Percentiles rank a stretch among this genome's conserved stretches.
Evolutionary conservation across 1,140 invertebrate genomes (phyloP).

Genomic region (Anoplolepis gracilipes): DNA sequence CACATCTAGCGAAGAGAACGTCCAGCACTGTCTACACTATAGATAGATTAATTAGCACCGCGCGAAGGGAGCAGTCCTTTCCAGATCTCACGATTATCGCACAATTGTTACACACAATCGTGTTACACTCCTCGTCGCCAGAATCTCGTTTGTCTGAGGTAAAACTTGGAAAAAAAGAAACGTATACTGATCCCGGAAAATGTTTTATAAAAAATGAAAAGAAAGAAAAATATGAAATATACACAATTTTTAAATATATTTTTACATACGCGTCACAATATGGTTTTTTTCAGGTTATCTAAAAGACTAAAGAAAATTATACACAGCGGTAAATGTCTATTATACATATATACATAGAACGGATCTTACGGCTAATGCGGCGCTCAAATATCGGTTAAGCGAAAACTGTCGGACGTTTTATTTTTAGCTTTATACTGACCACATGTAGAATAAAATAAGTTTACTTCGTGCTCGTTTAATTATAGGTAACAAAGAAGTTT

Average conservation of each 20-base stretch:
- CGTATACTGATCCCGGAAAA: slow-evolving; percentile 8
- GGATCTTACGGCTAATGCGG: slow-evolving; percentile 34
- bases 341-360: slow-evolving; percentile 60
- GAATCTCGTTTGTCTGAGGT: background rate
- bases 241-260: slow-evolving; percentile 69
- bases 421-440: slow-evolving; percentile 46
- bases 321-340: slow-evolving; percentile 44
- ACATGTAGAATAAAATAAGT: slow-evolving; percentile 47
- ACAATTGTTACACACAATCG: background rate
- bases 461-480: slow-evolving; percentile 50
- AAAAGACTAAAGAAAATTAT: slow-evolving; percentile 50
- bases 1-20: background rate
- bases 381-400: slow-evolving; percentile 47
- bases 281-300: slow-evolving; percentile 52
- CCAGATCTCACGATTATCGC: slow-evolving; percentile 15
- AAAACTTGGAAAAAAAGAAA: background rate
- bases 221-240: slow-evolving; percentile 54
- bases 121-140: background rate
- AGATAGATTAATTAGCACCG: slow-evolving; percentile 48
- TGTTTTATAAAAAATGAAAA: slow-evolving; percentile 66
- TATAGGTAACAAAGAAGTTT: slow-evolving; percentile 24
- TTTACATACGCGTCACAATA: slow-evolving; percentile 64
- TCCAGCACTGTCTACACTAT: background rate
- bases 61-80: background rate
- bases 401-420: slow-evolving; percentile 42